Evolutionary conservation across 2,797 vertebrate genomes (phyloP), one percentile per base, ranked within the genome.

Genomic region (Jordanella pulchra): DNA sequence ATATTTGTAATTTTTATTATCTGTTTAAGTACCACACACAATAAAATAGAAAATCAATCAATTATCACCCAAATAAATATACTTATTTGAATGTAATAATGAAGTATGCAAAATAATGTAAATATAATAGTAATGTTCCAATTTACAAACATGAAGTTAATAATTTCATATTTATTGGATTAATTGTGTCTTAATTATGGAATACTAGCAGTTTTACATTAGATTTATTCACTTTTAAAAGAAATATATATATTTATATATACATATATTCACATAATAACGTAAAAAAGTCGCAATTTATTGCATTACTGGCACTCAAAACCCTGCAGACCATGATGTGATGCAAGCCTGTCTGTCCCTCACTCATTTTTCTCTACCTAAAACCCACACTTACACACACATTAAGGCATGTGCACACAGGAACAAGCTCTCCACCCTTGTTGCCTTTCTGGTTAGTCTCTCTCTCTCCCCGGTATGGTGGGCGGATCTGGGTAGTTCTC

Each of bases 401-500:
- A 78, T 18, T 13, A 27, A 14, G 28, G 13, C 51, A 2, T 47
- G 65, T 56, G 69, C 74, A 79, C 88, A 87, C 84, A 83, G 84
- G 83, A 85, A 85, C 78, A 75, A 66, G 72, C 51, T 18, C 27
- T 51, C 61, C 65, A 42, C 72, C 45, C 27, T 44, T 61, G 25
- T 6, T 53, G 30, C 48, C 51, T 63, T 35, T 63, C 55, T 74
- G 73, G 14, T 45, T 67, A 12, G 44, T 28, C 25, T 15, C 1
- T 30, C 69, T 71, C 72, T 54, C 66, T 64, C 76, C 76, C 75
- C 3, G 1, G 78, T 83, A 71, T 5, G 68, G 88, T 92, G 82
- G 89, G 90, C n/a, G 79, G 86, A 71, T 85, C 81, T 89, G 85
- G 88, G 90, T 88, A 71, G 71, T 85, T 89, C 80, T 89, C 77